A percentile compares a stretch with the other conserved stretches of the same genome.
Conservation (phyloP, 92 coral and sea anemone species). For the Zoanthus gigantus region DNA sequence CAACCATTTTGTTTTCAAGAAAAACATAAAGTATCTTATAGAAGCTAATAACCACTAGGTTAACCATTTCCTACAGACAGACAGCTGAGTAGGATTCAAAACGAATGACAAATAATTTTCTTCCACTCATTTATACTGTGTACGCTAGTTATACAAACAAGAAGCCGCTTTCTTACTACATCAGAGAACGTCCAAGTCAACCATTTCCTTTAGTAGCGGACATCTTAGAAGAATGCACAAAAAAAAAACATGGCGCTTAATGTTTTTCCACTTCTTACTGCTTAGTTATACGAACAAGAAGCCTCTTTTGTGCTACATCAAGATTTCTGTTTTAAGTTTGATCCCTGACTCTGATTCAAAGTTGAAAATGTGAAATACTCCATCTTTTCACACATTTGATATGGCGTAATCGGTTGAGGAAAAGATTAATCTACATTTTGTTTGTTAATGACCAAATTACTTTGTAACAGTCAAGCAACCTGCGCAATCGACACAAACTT, state of each 20-base stretch:
- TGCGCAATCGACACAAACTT: constrained; percentile 3
- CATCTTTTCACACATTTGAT: background rate
- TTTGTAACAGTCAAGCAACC: constrained; percentile 27
- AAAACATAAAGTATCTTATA: background rate
- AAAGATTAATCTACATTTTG: background rate
- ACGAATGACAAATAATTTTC: background rate
- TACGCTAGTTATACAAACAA: background rate
- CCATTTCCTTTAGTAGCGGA: background rate
- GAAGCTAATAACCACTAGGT: background rate
- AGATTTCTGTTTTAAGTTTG: background rate
- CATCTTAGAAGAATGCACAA: background rate
- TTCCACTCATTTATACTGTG: background rate
- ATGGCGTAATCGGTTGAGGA: constrained; percentile 13
- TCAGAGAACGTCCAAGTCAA: background rate
- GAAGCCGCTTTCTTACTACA: background rate
- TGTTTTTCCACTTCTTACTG: constrained; percentile 34
- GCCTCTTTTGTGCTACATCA: background rate
- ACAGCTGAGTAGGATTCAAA: background rate
- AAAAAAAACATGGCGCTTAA: constrained; percentile 8
- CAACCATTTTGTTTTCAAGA: background rate
- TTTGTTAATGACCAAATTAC: constrained; percentile 14
- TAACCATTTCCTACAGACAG: background rate
- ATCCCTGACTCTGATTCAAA: background rate
- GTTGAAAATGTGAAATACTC: background rate
- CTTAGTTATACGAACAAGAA: background rate